Evolutionary conservation across 2,797 vertebrate genomes (phyloP), one percentile per base, ranked within the genome.

Genomic region (Myripristis murdjan): DNA sequence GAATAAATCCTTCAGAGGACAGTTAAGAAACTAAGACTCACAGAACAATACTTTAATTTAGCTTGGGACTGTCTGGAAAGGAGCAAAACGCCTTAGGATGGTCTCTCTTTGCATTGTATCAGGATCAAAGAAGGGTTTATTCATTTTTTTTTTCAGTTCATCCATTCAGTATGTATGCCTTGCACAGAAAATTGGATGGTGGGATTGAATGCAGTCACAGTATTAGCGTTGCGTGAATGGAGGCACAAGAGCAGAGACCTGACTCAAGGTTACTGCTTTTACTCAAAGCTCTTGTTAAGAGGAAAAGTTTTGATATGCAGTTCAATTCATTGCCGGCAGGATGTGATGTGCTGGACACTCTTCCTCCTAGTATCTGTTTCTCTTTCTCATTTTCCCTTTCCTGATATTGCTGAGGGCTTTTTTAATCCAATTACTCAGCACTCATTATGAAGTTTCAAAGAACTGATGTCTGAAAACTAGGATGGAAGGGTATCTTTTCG

Each of bases 61-160:
- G 70, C 52, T 63, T 28, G 16, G 47, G 55, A 46, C 55, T 64
- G 28, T 26, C 0, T 54, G 26, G 70, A 74, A 54, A 59, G 65
- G 46, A 77, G 64, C 46, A 77, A 69, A 71, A 65, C 41, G 66
- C 60, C 58, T 75, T 28, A 67, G 43, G 46, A 85, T 41, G 37
- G 31, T 64, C 26, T 70, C 46, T 43, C 8, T 39, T 26, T 84
- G 61, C 60, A 75, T 77, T 84, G 80, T 80, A 83, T 79, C 60
- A 63, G 57, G 81, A 89, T 91, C 83, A 89, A 88, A 89, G 78
- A 76, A 15, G 39, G 73, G 46, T 70, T 77, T 71, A 84, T 84
- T 86, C 44, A 73, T 47, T 89, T 76, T 85, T 39, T 74, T 31
- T 31, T 31, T 44, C 53, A 69, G 35, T 77, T 68, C 70, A 41